Evolutionary conservation across 1,140 invertebrate species (phyloP).

Genomic region (Drosophila virilis): DNA sequence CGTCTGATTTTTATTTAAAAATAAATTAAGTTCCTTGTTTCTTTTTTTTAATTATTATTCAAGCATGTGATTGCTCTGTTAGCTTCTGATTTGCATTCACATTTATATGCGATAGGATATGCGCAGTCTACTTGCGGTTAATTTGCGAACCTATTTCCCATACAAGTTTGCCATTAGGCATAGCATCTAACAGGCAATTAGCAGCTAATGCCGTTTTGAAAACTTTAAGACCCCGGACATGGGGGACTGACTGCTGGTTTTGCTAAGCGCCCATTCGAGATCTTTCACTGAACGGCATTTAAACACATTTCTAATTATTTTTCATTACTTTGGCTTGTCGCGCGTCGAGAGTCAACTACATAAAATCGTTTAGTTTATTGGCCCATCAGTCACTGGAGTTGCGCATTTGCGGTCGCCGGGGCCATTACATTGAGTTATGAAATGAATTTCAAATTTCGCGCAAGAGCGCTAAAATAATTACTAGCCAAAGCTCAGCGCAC

Average conservation of each 20-base stretch:
- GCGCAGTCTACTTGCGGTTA: constrained; percentile 18
- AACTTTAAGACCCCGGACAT: constrained; percentile 39
- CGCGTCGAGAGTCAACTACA: constrained; percentile 59
- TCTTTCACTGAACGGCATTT: constrained; percentile 47
- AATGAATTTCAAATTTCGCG: constrained; percentile 82
- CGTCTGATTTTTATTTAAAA: constrained; percentile 9
- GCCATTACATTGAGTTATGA: constrained; percentile 82
- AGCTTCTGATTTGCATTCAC: constrained; percentile 42
- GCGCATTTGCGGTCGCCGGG: constrained; percentile 69
- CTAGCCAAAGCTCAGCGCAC: constrained; percentile 48
- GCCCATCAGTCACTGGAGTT: constrained; percentile 74
- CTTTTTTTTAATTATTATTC: neutral
- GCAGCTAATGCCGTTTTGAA: constrained; percentile 60
- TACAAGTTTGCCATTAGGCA: constrained; percentile 48
- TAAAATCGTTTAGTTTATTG: constrained; percentile 83
- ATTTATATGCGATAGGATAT: constrained; percentile 23
- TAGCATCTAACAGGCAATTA: constrained; percentile 67
- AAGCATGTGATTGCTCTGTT: constrained; percentile 10
- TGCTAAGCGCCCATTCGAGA: constrained; percentile 11
- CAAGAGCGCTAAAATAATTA: constrained; percentile 79
- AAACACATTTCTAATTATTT: constrained; percentile 79
- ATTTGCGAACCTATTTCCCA: constrained; percentile 37
- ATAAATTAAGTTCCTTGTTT: constrained; percentile 1
- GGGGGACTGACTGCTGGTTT: constrained; percentile 12
- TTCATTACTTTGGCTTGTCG: constrained; percentile 78